A percentile compares a stretch with the other conserved stretches of the same genome.
Evolutionary conservation across 2,113 vertebrate species (phyloP).

Genomic region (Phainopepla nitens): DNA sequence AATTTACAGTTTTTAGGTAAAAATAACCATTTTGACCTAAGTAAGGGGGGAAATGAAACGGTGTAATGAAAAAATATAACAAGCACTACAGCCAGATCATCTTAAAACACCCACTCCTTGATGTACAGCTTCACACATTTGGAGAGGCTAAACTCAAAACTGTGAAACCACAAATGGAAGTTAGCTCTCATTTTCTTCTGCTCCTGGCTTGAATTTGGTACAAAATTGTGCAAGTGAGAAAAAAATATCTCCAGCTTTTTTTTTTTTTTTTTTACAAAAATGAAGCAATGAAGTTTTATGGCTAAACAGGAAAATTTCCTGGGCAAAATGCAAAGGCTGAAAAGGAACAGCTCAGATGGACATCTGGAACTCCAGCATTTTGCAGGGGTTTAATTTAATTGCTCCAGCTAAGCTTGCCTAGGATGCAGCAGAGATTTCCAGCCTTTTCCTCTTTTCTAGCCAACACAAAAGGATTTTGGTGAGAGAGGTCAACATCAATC

Average conservation of each 20-base stretch:
- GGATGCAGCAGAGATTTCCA: background rate
- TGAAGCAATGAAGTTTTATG: background rate
- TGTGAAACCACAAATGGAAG: conserved; percentile 2
- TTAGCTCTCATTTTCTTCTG: background rate
- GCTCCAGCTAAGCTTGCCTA: background rate
- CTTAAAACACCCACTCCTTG: background rate
- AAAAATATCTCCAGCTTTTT: background rate
- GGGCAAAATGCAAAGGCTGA: background rate
- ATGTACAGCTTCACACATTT: background rate
- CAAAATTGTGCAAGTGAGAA: background rate
- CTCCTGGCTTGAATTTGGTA: background rate
- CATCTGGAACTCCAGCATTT: background rate
- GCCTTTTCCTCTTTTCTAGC: background rate
- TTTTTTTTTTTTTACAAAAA: background rate
- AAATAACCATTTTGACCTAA: background rate
- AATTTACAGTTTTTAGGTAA: background rate
- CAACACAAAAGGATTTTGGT: background rate
- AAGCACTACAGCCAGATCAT: background rate
- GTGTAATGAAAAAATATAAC: background rate
- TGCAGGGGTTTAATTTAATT: background rate
- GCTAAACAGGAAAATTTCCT: background rate
- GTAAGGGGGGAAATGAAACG: background rate
- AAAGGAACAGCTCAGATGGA: background rate
- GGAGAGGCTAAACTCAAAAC: conserved; percentile 18
- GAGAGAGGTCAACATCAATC: background rate